phyloP scores from a whole-genome alignment of 2,113 vertebrate genomes.

The Empidonax traillii region DNA sequence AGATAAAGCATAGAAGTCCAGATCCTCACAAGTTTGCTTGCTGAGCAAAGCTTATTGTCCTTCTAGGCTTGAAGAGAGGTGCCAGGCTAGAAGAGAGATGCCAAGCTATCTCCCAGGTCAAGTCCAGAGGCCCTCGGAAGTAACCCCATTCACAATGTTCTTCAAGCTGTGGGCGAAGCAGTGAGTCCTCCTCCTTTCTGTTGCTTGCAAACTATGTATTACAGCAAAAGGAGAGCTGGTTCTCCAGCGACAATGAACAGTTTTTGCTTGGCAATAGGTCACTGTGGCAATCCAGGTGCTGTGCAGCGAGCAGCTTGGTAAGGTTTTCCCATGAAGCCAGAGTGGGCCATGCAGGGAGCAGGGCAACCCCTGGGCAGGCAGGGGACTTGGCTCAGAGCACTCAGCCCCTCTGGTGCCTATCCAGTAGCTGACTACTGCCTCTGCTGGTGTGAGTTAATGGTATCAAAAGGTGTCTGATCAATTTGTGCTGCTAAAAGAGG shows the following conservation, averaged over 20 bases:
- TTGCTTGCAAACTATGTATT: neutral
- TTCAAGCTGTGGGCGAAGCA: accelerated
- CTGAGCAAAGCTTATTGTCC: neutral
- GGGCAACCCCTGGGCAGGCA: accelerated
- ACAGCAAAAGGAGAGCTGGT: neutral
- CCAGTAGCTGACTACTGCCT: neutral
- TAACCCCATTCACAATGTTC: neutral
- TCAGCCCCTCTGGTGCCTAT: neutral
- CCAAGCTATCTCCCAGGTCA: neutral
- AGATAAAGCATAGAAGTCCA: neutral
- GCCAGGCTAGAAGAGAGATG: neutral
- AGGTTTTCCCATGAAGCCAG: neutral
- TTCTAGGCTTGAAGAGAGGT: neutral
- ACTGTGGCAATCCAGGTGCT: neutral
- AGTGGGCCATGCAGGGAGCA: neutral
- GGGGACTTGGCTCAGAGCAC: neutral
- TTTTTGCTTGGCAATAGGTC: neutral
- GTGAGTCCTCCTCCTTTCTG: neutral
- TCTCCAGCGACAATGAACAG: neutral
- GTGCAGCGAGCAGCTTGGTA: neutral
- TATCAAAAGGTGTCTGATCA: neutral
- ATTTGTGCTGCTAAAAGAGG: neutral
- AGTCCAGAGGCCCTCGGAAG: neutral
- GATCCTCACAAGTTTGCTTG: neutral
- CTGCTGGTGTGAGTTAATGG: neutral